phyloP scores from a whole-genome alignment of 2,113 vertebrate genomes.

The Cranoglanis bouderius region DNA sequence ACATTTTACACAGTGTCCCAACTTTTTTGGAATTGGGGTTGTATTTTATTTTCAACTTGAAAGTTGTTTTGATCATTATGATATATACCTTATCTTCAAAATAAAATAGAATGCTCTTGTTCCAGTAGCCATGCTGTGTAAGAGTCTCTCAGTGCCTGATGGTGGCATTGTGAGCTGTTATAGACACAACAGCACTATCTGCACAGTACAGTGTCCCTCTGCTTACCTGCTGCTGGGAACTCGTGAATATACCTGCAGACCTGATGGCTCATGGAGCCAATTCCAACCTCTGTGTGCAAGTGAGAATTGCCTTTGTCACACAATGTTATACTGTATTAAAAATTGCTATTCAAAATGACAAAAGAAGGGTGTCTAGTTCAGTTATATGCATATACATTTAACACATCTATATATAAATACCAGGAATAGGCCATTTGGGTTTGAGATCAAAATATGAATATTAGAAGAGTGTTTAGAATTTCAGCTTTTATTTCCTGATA shows the following conservation, averaged over 20 bases:
- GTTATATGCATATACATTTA: not conserved
- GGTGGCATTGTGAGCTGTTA: slow-evolving; percentile 56
- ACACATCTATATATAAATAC: too few species aligned
- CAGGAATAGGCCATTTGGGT: too few species aligned
- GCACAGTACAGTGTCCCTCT: slow-evolving; percentile 56
- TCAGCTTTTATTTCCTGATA: too few species aligned
- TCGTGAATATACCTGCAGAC: slow-evolving; percentile 31
- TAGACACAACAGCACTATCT: slow-evolving; percentile 55
- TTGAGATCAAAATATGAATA: too few species aligned
- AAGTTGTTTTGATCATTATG: not conserved
- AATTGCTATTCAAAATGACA: not conserved
- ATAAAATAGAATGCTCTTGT: not conserved
- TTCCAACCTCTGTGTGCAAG: slow-evolving; percentile 62
- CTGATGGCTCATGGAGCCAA: slow-evolving; percentile 58
- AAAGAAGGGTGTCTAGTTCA: not conserved
- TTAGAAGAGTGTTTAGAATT: too few species aligned
- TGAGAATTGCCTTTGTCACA: slow-evolving; percentile 39
- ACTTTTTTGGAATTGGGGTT: too few species aligned
- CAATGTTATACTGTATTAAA: not conserved
- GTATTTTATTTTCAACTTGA: not conserved
- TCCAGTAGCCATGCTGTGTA: slow-evolving; percentile 54
- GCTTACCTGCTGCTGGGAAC: slow-evolving; percentile 56
- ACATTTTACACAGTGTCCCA: too few species aligned
- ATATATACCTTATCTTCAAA: not conserved
- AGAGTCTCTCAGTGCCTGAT: slow-evolving; percentile 41